Conservation (phyloP, 2,113 vertebrate species). For the Stegostoma tigrinum region DNA sequence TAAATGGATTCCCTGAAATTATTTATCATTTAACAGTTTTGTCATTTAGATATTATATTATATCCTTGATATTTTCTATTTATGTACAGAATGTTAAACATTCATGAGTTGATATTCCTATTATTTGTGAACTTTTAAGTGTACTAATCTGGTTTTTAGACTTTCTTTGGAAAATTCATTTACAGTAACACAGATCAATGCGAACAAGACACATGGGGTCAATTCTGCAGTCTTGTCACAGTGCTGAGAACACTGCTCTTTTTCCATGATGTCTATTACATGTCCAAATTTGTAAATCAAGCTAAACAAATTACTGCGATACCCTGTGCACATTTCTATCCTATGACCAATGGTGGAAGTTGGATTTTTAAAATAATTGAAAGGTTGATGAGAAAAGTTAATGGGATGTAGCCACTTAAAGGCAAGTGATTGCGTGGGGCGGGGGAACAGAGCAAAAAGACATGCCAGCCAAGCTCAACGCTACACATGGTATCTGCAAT, state of each 20-base stretch:
- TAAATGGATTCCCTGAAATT: not conserved
- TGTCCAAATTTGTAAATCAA: not conserved
- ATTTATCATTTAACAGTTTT: not conserved
- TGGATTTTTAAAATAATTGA: not conserved
- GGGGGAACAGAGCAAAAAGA: not conserved
- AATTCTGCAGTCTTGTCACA: constrained; percentile 22
- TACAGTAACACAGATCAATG: not conserved
- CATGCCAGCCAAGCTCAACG: not conserved
- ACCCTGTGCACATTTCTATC: not conserved
- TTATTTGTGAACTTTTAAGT: not conserved
- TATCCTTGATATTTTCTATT: not conserved
- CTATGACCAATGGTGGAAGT: not conserved
- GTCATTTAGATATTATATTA: not conserved
- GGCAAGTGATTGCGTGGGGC: not conserved
- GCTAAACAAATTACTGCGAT: not conserved
- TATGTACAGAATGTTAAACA: not conserved
- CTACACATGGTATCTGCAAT: not conserved
- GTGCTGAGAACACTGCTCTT: not conserved
- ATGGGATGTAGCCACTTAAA: not conserved
- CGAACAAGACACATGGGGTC: not conserved
- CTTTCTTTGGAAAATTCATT: not conserved
- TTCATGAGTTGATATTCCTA: not conserved
- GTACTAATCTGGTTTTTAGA: not conserved
- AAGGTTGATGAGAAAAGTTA: not conserved
- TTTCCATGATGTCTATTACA: not conserved